Evolutionary conservation across 2,113 vertebrate species (phyloP).

Genomic region (Pagrus major): DNA sequence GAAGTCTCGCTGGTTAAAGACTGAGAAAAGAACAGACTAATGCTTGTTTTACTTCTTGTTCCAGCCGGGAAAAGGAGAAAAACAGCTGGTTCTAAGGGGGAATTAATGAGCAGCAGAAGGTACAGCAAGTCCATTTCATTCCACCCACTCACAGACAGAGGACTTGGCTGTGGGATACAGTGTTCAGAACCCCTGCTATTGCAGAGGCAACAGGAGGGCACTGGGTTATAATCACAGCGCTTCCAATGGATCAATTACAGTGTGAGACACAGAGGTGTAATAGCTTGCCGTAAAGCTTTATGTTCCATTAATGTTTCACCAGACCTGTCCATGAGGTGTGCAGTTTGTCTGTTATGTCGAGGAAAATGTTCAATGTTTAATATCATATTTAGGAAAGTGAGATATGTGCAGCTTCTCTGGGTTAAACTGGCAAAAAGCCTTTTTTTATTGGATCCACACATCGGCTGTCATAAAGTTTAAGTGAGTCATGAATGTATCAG

Average conservation of each 20-base stretch:
- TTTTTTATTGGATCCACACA: background rate
- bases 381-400: background rate
- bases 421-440: background rate
- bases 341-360: background rate
- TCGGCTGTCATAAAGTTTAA: background rate
- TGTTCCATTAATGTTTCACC: conserved; percentile 31
- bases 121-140: background rate
- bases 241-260: conserved; percentile 20
- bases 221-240: background rate
- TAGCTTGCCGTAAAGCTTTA: conserved; percentile 9
- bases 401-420: background rate
- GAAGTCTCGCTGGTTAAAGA: background rate
- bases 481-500: background rate
- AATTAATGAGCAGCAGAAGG: conserved; percentile 1
- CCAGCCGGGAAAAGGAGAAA: background rate
- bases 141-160: background rate
- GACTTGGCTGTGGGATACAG: background rate
- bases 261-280: conserved; percentile 8
- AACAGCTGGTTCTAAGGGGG: background rate
- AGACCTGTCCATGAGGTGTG: background rate
- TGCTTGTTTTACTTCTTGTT: background rate
- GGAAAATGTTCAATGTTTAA: background rate
- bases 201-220: conserved; percentile 19
- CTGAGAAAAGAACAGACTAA: background rate
- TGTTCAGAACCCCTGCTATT: conserved; percentile 12